Percentiles rank a stretch among this genome's conserved stretches.
Conservation (phyloP, 2,888 invertebrate genomes). For the Didymodactylos carnosus region DNA sequence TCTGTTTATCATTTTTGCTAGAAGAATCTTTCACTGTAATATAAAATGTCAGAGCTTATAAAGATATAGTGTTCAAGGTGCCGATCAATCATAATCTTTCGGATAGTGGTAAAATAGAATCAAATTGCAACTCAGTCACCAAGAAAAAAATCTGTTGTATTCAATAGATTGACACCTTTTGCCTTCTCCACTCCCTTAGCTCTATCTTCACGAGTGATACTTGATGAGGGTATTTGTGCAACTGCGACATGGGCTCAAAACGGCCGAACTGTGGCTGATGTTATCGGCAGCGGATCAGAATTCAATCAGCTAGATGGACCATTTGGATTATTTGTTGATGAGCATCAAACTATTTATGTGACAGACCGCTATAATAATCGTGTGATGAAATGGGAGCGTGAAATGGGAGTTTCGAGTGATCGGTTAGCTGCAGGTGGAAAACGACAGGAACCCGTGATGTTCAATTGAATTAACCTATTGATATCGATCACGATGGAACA, state of each 20-base stretch:
- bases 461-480: not conserved
- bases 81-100: too few relatives aligned
- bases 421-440: not conserved
- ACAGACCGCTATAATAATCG: not conserved
- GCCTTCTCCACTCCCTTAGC: not conserved
- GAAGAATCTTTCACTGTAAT: too few relatives aligned
- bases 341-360: too few relatives aligned
- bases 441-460: too few relatives aligned
- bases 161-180: not conserved
- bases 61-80: too few relatives aligned
- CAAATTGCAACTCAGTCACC: not conserved
- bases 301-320: not conserved
- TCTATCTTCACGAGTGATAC: not conserved
- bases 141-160: not conserved
- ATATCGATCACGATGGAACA: not conserved
- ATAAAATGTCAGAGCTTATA: too few relatives aligned
- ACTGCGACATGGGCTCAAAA: not conserved
- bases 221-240: not conserved
- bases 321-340: not conserved
- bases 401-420: not conserved
- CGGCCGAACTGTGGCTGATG: not conserved
- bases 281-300: not conserved
- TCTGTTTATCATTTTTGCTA: too few relatives aligned
- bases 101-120: not conserved
- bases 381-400: not conserved